Evolutionary conservation across 2,113 vertebrate species (phyloP).

Genomic region (Rhinogobius similis): DNA sequence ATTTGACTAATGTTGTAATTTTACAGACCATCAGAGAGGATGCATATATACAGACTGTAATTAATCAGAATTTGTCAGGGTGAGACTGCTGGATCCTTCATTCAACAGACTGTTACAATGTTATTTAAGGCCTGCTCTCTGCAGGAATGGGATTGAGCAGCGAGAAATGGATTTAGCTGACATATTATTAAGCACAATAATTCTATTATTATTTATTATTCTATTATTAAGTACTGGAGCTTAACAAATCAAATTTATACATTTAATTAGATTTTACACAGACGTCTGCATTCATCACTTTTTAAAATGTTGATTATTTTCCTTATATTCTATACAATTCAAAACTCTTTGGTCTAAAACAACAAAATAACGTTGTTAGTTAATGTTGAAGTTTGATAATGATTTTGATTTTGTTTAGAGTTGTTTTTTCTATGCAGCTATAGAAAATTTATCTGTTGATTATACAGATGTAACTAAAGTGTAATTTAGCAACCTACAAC

Average conservation of each 20-base stretch:
- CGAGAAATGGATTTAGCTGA: conserved; percentile 24
- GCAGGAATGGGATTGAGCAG: conserved; percentile 3
- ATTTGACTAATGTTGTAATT: conserved; percentile 79
- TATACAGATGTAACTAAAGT: background rate
- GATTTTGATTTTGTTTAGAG: too few relatives aligned
- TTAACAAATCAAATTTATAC: background rate
- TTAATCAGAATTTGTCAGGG: conserved; percentile 70
- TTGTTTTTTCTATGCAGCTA: too few relatives aligned
- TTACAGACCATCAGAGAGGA: conserved; percentile 79
- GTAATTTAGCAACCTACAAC: background rate
- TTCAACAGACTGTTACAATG: conserved; percentile 31
- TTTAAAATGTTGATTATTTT: background rate
- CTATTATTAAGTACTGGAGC: background rate
- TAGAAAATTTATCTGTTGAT: too few relatives aligned
- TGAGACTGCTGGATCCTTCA: conserved; percentile 39
- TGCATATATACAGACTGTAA: conserved; percentile 61
- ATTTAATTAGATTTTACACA: background rate
- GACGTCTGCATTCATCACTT: background rate
- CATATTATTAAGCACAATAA: conserved; percentile 7
- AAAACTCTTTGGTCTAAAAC: too few relatives aligned
- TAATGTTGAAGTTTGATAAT: too few relatives aligned
- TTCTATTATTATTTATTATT: conserved; percentile 3
- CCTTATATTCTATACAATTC: too few relatives aligned
- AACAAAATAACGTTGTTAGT: too few relatives aligned
- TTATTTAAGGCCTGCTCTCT: conserved; percentile 31